Evolutionary conservation across 2,888 invertebrate species (phyloP), one percentile per base, ranked within the genome.

Genomic region (Dione vanillae): DNA sequence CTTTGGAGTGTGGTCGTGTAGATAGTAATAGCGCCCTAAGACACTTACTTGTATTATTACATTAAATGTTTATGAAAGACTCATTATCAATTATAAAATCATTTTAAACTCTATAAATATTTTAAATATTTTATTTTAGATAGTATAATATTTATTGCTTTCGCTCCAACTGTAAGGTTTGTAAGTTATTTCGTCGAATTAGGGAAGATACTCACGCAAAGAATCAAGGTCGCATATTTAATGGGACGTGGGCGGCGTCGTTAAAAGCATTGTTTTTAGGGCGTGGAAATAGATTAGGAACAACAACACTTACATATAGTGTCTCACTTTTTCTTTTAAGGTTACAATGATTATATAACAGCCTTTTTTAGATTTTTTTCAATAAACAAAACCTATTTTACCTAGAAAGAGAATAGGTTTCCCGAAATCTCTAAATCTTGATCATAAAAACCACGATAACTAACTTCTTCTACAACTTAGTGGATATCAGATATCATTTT

Each of bases 161-260:
- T 62, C 20, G 2, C 58, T 62, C 66, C 20, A 66, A 54, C 64
- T 61, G 65, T 54, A 56, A 71, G 66, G 67, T 64, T 59, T 61
- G 65, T 54, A 56, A 71, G 66, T 65, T 64, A 64, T 59, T 61
- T n/a, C 69, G 35, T 49, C 11, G 69, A 71, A 66, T 75, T 74
- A 78, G 80, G 80, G 76, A 65, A 76, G 79, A 78, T 77, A 65
- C 62, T 87, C 87, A 86, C 89, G 85, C 79, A 84, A 80, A 74
- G 72, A 77, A 80, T 79, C 85, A 89, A 88, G 88, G 89, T 75
- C 82, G 78, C 77, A 78, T 64, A 78, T 79, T 76, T 80, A 78
- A 81, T 78, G 82, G 83, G 79, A 82, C 71, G 77, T 72, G 78
- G 83, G 79, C 73, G 83, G 79, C 74, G 79, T 75, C 47, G 54